A percentile compares a stretch with the other conserved stretches of the same genome.
Evolutionary conservation across 2,888 invertebrate genomes (phyloP).

Genomic region (Ophion costatus): DNA sequence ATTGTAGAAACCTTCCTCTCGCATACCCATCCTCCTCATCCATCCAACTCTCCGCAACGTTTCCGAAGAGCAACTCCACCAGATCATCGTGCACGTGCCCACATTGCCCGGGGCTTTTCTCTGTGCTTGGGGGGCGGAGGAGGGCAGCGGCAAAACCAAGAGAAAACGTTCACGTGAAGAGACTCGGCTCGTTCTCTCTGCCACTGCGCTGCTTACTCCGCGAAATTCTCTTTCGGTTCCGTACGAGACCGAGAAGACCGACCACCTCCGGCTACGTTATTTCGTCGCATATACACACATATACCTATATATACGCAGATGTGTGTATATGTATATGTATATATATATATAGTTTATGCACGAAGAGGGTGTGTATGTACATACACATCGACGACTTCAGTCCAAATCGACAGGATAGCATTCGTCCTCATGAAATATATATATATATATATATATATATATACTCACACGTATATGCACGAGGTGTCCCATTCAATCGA

Average conservation of each 20-base stretch:
- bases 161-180: constrained; percentile 50
- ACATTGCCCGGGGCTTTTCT: constrained; percentile 59
- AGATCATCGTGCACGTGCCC: constrained; percentile 58
- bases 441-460: too few species aligned
- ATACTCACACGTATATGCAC: neutral
- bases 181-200: constrained; percentile 40
- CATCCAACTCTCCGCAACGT: constrained; percentile 14
- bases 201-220: constrained; percentile 51
- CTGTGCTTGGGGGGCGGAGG: constrained; percentile 17
- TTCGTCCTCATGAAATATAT: neutral
- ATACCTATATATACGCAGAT: neutral
- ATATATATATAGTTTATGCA: neutral
- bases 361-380: neutral
- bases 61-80: constrained; percentile 36
- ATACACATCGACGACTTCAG: neutral
- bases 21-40: constrained; percentile 12
- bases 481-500: neutral
- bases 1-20: constrained; percentile 54
- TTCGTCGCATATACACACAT: constrained; percentile 3
- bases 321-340: neutral
- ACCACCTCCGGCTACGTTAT: constrained; percentile 40
- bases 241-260: constrained; percentile 24
- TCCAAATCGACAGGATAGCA: constrained; percentile 10
- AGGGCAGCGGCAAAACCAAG: constrained; percentile 21
- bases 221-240: constrained; percentile 55